phyloP scores from a whole-genome alignment of 1,140 invertebrate genomes.

The Nymphalis io region DNA sequence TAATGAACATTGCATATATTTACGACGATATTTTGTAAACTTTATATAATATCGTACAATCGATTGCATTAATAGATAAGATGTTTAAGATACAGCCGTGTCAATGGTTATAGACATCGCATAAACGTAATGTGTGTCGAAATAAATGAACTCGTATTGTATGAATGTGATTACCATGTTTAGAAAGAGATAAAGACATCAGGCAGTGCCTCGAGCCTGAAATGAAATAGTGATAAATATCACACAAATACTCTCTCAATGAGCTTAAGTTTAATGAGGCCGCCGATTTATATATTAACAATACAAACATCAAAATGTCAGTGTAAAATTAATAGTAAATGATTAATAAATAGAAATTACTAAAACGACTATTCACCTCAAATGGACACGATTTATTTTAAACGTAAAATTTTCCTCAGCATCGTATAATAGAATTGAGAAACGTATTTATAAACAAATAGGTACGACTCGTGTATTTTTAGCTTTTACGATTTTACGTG shows the following conservation, averaged over 20 bases:
- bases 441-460: conserved; percentile 18
- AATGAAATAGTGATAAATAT: conserved; percentile 1
- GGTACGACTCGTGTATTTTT: conserved; percentile 17
- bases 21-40: conserved; percentile 11
- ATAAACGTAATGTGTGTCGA: conserved; percentile 18
- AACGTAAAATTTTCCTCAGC: conserved; percentile 7
- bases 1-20: no score
- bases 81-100: conserved; percentile 23
- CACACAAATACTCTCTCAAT: background rate
- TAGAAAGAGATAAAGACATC: conserved; percentile 20
- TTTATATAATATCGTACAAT: conserved; percentile 1
- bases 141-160: conserved; percentile 17
- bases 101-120: conserved; percentile 15
- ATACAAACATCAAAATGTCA: background rate
- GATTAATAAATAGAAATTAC: background rate
- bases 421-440: background rate
- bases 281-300: background rate
- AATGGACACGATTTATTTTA: background rate
- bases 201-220: background rate
- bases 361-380: background rate
- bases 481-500: conserved; percentile 29
- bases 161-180: conserved; percentile 28
- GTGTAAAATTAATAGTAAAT: background rate
- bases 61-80: conserved; percentile 19
- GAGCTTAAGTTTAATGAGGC: conserved; percentile 1